Conservation (phyloP, 2,797 vertebrate species). For the Sebastes hubbsi region DNA sequence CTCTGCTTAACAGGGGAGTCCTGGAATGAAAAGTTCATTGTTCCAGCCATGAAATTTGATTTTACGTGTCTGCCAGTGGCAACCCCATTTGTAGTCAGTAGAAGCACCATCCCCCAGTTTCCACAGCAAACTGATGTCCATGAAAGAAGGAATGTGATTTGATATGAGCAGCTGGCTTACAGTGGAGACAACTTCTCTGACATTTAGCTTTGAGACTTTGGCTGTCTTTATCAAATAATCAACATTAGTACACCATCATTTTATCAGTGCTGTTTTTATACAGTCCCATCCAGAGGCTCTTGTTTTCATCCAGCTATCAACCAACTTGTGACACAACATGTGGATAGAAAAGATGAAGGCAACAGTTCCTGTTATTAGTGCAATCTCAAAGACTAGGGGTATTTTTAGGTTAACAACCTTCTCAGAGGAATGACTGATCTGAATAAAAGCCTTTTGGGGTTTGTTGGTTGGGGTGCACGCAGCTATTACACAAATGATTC, state of each 20-base stretch:
- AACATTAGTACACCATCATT: background rate
- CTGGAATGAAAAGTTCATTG: slow-evolving; percentile 62
- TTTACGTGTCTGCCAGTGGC: slow-evolving; percentile 48
- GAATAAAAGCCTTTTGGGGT: slow-evolving; percentile 48
- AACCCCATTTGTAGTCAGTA: slow-evolving; percentile 24
- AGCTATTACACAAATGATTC: slow-evolving; percentile 65
- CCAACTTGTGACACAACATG: background rate
- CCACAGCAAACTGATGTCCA: slow-evolving; percentile 35
- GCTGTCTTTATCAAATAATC: background rate
- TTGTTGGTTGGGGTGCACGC: slow-evolving; percentile 46
- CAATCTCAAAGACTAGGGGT: slow-evolving; percentile 21
- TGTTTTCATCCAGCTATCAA: slow-evolving; percentile 4
- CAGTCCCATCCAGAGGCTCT: background rate
- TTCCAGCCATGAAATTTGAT: slow-evolving; percentile 65
- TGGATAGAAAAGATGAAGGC: slow-evolving; percentile 19
- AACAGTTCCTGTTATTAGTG: slow-evolving; percentile 2
- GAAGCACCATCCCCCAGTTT: slow-evolving; percentile 18
- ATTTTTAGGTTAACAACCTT: slow-evolving; percentile 47
- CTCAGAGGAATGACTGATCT: slow-evolving; percentile 44
- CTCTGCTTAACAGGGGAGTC: slow-evolving; percentile 44
- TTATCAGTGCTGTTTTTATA: background rate
- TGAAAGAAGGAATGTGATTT: slow-evolving; percentile 31
- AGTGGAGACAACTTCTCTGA: slow-evolving; percentile 1
- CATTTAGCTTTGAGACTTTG: background rate
- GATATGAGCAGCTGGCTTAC: slow-evolving; percentile 24